Percentiles rank a stretch among this genome's conserved stretches.
phyloP scores from a whole-genome alignment of 2,113 vertebrate species.

The Cairina moschata region DNA sequence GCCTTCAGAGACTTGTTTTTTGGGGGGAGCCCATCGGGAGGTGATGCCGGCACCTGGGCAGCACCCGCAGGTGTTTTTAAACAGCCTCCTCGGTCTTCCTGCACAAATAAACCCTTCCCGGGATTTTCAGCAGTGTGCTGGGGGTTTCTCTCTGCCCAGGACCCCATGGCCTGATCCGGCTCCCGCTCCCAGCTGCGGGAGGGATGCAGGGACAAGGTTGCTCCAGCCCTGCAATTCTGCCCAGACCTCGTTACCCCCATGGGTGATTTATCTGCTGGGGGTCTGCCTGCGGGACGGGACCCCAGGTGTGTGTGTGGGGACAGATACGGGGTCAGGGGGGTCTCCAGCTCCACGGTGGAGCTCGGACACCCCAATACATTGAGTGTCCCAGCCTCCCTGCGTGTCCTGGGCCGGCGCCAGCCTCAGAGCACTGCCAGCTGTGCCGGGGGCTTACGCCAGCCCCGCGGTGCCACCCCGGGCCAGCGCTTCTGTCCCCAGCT shows the following conservation, averaged over 20 bases:
- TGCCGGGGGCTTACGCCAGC: slow-evolving; percentile 44
- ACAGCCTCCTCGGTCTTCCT: background rate
- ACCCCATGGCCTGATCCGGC: background rate
- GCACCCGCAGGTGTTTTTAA: background rate
- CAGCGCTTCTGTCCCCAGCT: slow-evolving; percentile 50
- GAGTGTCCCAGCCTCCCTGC: background rate
- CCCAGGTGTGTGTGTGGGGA: background rate
- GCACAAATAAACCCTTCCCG: slow-evolving; percentile 53
- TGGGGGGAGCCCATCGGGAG: background rate
- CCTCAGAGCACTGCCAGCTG: slow-evolving; percentile 59
- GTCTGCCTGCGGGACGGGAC: background rate
- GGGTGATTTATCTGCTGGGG: background rate
- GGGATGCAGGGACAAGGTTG: background rate
- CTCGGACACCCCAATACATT: background rate
- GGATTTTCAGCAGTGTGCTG: slow-evolving; percentile 22
- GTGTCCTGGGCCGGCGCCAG: background rate
- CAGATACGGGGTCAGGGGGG: background rate
- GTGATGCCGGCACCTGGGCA: accelerated
- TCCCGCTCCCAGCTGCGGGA: background rate
- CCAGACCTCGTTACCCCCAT: accelerated
- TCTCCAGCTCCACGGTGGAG: accelerated
- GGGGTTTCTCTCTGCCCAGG: background rate
- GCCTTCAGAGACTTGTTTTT: background rate
- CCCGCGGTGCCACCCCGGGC: slow-evolving; percentile 52
- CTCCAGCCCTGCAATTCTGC: background rate